Evolutionary conservation across 1,140 invertebrate genomes (phyloP).

Genomic region (Ganaspis sp.): DNA sequence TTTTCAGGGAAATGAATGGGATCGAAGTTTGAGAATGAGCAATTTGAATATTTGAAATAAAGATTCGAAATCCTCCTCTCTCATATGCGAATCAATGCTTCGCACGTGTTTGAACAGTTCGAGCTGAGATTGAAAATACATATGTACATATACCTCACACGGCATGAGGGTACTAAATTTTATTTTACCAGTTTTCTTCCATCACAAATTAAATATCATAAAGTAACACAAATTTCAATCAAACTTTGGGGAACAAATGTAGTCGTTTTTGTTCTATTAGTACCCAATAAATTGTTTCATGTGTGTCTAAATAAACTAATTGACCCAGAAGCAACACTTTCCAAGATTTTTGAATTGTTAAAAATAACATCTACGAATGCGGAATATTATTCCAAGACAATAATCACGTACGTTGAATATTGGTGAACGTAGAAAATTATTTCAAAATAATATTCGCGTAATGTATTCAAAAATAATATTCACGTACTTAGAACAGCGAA

Average conservation of each 20-base stretch:
- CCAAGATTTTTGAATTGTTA: too few relatives aligned
- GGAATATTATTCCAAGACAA: too few relatives aligned
- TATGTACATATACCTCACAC: not conserved
- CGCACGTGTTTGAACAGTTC: conserved; percentile 18
- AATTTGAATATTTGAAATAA: conserved; percentile 13
- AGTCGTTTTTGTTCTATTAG: not conserved
- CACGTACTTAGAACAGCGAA: too few relatives aligned
- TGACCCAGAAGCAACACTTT: not conserved
- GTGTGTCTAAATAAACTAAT: conserved; percentile 1
- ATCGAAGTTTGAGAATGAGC: not conserved
- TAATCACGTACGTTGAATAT: too few relatives aligned
- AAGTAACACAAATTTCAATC: not conserved
- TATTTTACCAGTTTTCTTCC: not conserved
- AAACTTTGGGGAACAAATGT: not conserved
- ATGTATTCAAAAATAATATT: too few relatives aligned
- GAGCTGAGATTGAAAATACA: conserved; percentile 26
- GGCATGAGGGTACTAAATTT: not conserved
- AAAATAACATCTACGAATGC: too few relatives aligned
- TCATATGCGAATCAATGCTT: conserved; percentile 22
- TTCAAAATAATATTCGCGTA: too few relatives aligned
- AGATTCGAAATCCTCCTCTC: conserved; percentile 18
- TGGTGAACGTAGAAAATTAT: too few relatives aligned
- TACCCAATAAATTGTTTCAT: not conserved
- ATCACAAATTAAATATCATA: not conserved
- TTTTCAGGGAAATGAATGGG: not conserved